phyloP scores from a whole-genome alignment of 2,797 vertebrate genomes.

The Chrysocyon brachyurus region DNA sequence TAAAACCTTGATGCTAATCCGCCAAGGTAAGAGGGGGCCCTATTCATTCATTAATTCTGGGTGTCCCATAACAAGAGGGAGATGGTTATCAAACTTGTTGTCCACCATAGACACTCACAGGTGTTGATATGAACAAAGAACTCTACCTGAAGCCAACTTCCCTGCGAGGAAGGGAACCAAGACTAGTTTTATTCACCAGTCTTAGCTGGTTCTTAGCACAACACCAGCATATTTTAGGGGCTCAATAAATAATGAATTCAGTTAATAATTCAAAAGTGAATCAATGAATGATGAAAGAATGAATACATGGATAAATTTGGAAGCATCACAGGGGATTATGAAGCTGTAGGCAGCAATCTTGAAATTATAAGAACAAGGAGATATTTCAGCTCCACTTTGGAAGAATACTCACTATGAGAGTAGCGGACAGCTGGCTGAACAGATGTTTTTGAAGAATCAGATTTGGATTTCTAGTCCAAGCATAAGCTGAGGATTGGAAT shows the following conservation, averaged over 20 bases:
- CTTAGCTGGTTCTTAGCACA: not conserved
- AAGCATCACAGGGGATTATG: not conserved
- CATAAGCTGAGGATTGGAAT: not conserved
- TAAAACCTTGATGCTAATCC: not conserved
- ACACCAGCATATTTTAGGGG: not conserved
- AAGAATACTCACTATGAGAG: not conserved
- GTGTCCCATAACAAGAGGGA: not conserved
- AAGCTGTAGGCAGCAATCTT: not conserved
- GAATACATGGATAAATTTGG: not conserved
- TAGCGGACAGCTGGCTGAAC: constrained; percentile 34
- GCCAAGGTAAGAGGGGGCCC: not conserved
- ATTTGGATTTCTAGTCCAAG: constrained; percentile 37
- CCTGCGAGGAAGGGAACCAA: not conserved
- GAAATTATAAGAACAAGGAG: not conserved
- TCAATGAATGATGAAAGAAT: constrained; percentile 29
- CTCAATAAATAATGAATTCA: not conserved
- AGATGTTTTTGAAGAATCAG: constrained; percentile 64
- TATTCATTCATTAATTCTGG: not conserved
- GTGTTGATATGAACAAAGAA: not conserved
- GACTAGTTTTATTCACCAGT: not conserved
- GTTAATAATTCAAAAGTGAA: not conserved
- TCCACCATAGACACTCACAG: not conserved
- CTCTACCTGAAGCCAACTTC: not conserved
- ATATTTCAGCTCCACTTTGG: constrained; percentile 1
- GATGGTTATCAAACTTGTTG: not conserved